phyloP scores from a whole-genome alignment of 92 coral and sea anemone genomes.

The Diadumene lineata region DNA sequence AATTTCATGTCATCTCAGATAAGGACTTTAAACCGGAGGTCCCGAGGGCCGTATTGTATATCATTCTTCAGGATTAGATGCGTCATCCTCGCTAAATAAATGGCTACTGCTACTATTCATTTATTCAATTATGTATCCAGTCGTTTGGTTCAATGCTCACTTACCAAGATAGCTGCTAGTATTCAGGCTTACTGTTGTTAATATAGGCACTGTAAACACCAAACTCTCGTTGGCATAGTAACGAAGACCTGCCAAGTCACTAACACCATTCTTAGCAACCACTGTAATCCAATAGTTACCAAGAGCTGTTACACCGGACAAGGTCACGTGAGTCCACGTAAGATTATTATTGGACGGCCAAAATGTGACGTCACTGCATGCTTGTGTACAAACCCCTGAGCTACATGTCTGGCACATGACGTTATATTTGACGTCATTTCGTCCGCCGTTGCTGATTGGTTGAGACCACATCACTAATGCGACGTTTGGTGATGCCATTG shows the following conservation, averaged over 20 bases:
- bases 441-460: constrained; percentile 72
- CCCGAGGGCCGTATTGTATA: no score
- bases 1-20: no score
- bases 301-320: constrained; percentile 32
- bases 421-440: constrained; percentile 60
- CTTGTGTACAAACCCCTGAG: constrained; percentile 24
- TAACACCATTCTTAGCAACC: constrained; percentile 69
- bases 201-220: constrained; percentile 9
- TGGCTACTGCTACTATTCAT: no score
- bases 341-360: constrained; percentile 22
- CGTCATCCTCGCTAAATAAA: no score
- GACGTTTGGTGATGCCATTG: constrained; percentile 35
- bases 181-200: not conserved
- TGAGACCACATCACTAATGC: constrained; percentile 69
- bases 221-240: constrained; percentile 22
- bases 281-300: constrained; percentile 48
- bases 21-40: no score
- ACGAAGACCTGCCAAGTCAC: constrained; percentile 42
- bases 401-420: constrained; percentile 54
- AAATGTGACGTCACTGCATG: constrained; percentile 29
- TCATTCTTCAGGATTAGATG: no score
- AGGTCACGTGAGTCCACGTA: constrained; percentile 52
- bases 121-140: no score
- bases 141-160: not conserved
- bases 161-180: constrained; percentile 5